Base-by-base conservation (phyloP, 2,888 invertebrate genomes). In the Archips xylosteana region DNA sequence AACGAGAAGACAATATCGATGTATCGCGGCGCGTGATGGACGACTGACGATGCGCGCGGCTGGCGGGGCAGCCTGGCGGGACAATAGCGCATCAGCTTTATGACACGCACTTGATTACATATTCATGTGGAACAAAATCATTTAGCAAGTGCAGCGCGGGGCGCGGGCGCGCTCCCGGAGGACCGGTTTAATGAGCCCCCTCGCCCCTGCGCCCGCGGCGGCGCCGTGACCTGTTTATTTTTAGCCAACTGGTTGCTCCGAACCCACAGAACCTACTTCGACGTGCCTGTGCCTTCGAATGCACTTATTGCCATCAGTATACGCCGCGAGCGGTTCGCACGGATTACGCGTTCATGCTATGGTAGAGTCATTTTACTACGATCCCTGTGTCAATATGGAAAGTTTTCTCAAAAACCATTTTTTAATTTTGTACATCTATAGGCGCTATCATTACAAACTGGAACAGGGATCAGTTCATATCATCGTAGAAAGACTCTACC, bases 151-250 rank as follows among this genome's bases (percentile, higher is more conserved):
- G 73, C 63, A 62, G n/a, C 51, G 66, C 42, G 39, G 67, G 45
- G 23, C 57, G 32, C 57, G 64, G 64, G 49, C 65, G 67, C 45
- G 73, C 73, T 68, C 63, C 68, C 73, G 63, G 42, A 54, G 67
- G 73, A 73, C 73, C 73, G 73, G 73, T 73, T 73, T 73, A 68
- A 72, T 67, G 72, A 68, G 61, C 72, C 42, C 61, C 51, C 13
- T 15, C 66, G 3, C 59, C 49, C 13, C 45, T 34, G 34, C 68
- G 68, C 68, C 68, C 68, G 67, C 67, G 72, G 63, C 68, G 23
- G 68, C 62, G 73, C 68, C 73, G 68, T 73, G 73, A 73, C 73
- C 73, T 73, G 75, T 74, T 76, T 76, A 76, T 76, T 76, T 76
- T 76, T 76, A 76, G 76, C 75, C 70, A 70, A 74, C 73, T 69